These are phyloP conservation scores for Epinephelus moara DNA, from an alignment of 2,113 vertebrate genomes.

Conservation along the genomic window DNA sequence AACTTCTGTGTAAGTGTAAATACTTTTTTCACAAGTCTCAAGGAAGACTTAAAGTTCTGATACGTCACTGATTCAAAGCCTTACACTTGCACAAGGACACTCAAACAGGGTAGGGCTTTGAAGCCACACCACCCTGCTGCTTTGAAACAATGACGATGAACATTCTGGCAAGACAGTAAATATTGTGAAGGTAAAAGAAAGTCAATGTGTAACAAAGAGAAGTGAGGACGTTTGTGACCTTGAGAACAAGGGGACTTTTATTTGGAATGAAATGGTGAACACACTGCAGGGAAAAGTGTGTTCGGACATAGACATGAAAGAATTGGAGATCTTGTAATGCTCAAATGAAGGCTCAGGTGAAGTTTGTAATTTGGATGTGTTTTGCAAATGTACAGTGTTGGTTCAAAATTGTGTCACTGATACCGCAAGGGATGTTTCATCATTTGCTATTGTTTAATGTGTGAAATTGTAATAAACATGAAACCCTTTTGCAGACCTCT, in stretches of 20 bases:
- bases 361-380: conserved; percentile 9
- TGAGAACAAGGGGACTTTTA: neutral
- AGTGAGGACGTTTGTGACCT: neutral
- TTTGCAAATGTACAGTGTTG: conserved; percentile 14
- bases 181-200: neutral
- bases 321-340: neutral
- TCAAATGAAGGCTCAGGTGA: neutral
- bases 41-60: neutral
- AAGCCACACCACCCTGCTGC: neutral
- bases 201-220: conserved; percentile 11
- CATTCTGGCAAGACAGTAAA: neutral
- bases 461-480: conserved; percentile 48
- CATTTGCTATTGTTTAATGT: neutral
- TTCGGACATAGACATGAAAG: neutral
- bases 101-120: neutral
- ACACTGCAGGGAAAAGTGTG: neutral
- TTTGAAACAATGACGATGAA: neutral
- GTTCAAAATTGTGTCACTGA: neutral
- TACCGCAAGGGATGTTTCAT: neutral
- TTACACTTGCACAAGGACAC: neutral
- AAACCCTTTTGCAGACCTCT: conserved; percentile 28
- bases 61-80: neutral
- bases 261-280: neutral
- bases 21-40: neutral
- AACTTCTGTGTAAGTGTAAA: conserved; percentile 4